A percentile compares a stretch with the other conserved stretches of the same genome.
These are phyloP conservation scores for Pocillopora verrucosa DNA, from an alignment of 64 coral and sea anemone genomes.

Conservation along the genomic window DNA sequence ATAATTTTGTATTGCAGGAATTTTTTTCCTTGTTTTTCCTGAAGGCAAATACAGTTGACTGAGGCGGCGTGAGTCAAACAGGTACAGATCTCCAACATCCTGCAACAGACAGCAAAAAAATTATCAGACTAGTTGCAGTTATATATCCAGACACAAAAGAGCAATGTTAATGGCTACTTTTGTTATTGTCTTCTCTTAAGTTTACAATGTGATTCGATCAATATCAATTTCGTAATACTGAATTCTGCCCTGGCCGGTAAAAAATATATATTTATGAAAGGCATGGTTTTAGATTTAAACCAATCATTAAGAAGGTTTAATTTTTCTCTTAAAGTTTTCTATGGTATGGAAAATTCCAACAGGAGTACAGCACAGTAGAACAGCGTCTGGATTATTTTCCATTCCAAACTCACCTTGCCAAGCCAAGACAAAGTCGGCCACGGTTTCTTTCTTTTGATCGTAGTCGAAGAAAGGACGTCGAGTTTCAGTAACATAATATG, in stretches of 20 bases:
- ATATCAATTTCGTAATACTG: no score
- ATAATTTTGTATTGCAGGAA: constrained; percentile 64
- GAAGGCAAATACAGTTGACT: constrained; percentile 90
- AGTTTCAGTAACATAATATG: constrained; percentile 74
- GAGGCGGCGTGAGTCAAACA: constrained; percentile 73
- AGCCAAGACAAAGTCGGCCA: constrained; percentile 91
- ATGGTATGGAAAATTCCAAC: no score
- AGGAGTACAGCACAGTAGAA: not conserved
- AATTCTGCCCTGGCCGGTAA: no score
- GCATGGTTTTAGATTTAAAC: no score
- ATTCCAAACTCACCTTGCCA: constrained; percentile 62
- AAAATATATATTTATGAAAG: no score
- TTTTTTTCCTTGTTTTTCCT: constrained; percentile 98
- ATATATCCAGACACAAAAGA: no score
- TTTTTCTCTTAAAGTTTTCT: no score
- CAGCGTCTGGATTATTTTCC: not conserved
- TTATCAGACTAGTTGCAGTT: not conserved
- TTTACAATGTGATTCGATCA: no score
- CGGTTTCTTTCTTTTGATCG: constrained; percentile 98
- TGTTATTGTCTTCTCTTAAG: no score
- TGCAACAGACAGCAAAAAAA: not conserved
- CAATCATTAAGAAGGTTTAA: no score
- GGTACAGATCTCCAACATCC: constrained; percentile 74
- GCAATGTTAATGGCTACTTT: no score
- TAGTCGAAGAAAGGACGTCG: constrained; percentile 73